Evolutionary conservation across 2,113 vertebrate species (phyloP), one percentile per base, ranked within the genome.

Genomic region (Philantomba maxwellii): DNA sequence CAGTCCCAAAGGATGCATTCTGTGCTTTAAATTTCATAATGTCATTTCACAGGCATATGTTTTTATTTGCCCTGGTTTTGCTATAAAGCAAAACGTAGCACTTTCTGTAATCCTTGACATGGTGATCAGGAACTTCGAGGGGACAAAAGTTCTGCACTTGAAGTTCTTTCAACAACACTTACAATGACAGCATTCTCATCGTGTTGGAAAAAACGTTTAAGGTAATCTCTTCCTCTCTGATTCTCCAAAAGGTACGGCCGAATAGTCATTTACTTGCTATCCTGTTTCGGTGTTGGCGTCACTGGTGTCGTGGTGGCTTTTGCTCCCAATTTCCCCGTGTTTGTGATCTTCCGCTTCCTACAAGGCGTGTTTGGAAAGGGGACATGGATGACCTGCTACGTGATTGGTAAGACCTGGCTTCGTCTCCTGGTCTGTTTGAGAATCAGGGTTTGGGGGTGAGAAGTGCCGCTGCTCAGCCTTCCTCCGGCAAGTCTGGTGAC

Each of bases 361-460:
- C 99, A 99, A 96, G 99, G 99, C 10, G 98, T 99, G 9, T 99
- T 99, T 82, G 99, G 99, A 96, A 99, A 99, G 94, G 99, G 99
- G 89, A 99, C 99, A 1, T 99, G 99, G 99, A 99, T 99, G 98
- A 99, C 98, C 0, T 99, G 99, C 98, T 99, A 99, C 0, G 99
- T 99, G 88, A 99, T 99, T 15, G 99, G 99, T 99, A 98, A 99
- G 99, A 90, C 26, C 13, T 87, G 4, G 2, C 30, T 51, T 17
- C 30, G 2, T 17, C 77, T 39, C 91, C 21, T 45, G 53, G 21
- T 80, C 39, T 47, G 13, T 39, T 28, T 43, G 93, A 58, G 73
- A 36, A 39, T 33, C 23, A 23, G 73, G 70, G 39, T 15, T 3
- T 28, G 77, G n/a, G 5, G 2, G 53, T 47, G 36, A n/a, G 45